A percentile compares a stretch with the other conserved stretches of the same genome.
Evolutionary conservation across 2,797 vertebrate genomes (phyloP).

Genomic region (Furcifer pardalis): DNA sequence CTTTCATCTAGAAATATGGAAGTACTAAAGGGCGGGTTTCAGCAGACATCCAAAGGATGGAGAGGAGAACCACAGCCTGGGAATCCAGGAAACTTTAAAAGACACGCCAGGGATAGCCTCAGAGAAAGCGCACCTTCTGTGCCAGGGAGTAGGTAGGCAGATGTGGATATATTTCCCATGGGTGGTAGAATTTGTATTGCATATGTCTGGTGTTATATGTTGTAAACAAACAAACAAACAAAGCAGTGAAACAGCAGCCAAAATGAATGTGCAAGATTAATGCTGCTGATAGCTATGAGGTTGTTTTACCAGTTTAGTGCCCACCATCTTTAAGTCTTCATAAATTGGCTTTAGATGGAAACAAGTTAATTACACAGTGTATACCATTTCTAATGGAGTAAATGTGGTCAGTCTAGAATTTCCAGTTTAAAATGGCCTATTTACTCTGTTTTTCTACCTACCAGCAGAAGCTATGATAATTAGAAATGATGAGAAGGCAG

Average conservation of each 20-base stretch:
- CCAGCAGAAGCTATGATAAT: neutral
- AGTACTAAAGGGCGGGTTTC: constrained; percentile 5
- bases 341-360: neutral
- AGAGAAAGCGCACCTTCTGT: neutral
- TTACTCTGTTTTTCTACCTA: no score
- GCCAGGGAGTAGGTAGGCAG: neutral
- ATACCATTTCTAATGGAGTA: neutral
- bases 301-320: neutral
- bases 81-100: constrained; percentile 9
- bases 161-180: neutral
- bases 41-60: neutral
- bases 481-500: neutral
- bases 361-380: neutral
- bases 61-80: neutral
- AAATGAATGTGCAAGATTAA: neutral
- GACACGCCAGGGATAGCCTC: neutral
- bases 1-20: constrained; percentile 31
- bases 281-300: neutral
- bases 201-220: neutral
- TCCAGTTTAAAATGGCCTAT: no score
- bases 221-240: neutral
- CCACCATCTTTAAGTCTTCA: neutral
- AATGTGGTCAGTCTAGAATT: no score
- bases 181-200: neutral
- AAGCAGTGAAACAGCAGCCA: neutral